A percentile compares a stretch with the other conserved stretches of the same genome.
phyloP scores from a whole-genome alignment of 2,888 invertebrate genomes.

The Eupithecia abbreviata region DNA sequence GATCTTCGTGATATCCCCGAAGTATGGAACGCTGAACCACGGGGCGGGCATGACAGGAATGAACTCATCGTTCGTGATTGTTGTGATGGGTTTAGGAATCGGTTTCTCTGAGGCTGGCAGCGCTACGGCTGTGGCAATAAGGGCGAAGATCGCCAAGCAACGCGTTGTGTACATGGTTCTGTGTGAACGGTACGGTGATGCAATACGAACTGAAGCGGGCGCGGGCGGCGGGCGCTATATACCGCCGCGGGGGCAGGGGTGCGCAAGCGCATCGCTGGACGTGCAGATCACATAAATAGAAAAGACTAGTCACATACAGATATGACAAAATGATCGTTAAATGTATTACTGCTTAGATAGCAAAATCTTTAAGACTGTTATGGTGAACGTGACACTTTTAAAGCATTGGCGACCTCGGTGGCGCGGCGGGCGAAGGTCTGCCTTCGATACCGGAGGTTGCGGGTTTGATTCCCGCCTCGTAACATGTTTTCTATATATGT shows the following conservation, averaged over 20 bases:
- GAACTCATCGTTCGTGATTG: constrained; percentile 63
- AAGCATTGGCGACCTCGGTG: no score
- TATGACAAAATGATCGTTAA: constrained; percentile 28
- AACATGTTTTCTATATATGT: no score
- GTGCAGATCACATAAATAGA: constrained; percentile 58
- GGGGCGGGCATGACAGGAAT: constrained; percentile 52
- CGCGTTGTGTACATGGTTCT: constrained; percentile 72
- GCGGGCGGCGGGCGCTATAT: constrained; percentile 73
- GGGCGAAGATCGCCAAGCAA: constrained; percentile 62
- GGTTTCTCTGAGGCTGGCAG: constrained; percentile 65
- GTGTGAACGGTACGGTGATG: constrained; percentile 64
- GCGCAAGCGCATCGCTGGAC: constrained; percentile 70
- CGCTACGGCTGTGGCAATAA: constrained; percentile 65
- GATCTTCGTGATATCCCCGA: constrained; percentile 58
- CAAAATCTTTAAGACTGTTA: neutral
- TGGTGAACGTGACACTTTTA: neutral
- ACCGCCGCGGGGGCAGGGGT: constrained; percentile 65
- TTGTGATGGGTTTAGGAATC: constrained; percentile 63
- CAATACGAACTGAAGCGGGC: constrained; percentile 71
- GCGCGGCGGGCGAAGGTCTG: no score
- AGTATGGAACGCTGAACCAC: constrained; percentile 72
- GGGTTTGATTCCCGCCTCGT: no score
- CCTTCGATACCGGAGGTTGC: no score
- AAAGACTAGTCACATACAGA: constrained; percentile 52
- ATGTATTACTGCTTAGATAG: neutral